A percentile compares a stretch with the other conserved stretches of the same genome.
Evolutionary conservation across 2,888 invertebrate genomes (phyloP).

Genomic region (Campoplex capitator): DNA sequence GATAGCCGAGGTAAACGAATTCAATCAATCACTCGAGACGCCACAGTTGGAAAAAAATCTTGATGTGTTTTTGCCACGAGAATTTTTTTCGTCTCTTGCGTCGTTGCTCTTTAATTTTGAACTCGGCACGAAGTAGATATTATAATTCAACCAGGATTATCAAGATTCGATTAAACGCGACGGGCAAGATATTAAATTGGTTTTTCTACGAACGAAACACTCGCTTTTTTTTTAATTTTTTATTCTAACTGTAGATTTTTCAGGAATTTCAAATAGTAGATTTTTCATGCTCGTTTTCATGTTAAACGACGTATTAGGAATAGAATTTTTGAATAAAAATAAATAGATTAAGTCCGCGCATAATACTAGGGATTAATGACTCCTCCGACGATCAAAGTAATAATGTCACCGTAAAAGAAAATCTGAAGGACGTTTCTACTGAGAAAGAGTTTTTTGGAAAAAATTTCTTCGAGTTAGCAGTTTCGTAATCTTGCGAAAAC

Average conservation of each 20-base stretch:
- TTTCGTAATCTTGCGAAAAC: no score
- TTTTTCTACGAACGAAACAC: conserved; percentile 2
- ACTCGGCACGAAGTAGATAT: conserved; percentile 35
- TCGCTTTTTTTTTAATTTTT: not conserved
- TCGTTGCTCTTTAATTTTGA: not conserved
- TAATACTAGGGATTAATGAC: no score
- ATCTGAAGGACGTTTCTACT: no score
- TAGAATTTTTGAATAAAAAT: no score
- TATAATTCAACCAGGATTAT: conserved; percentile 52
- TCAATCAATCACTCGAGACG: conserved; percentile 53
- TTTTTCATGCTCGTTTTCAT: not conserved
- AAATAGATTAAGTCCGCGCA: no score
- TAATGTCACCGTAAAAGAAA: no score
- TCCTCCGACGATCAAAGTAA: no score
- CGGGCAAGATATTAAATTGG: not conserved
- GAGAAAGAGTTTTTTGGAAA: no score
- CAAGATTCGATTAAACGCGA: conserved; percentile 2
- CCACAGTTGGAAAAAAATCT: conserved; percentile 28
- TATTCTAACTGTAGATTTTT: not conserved
- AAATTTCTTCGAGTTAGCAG: no score
- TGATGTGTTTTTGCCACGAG: conserved; percentile 9
- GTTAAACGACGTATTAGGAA: no score
- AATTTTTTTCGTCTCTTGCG: conserved; percentile 22
- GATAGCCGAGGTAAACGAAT: conserved; percentile 41
- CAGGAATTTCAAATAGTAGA: not conserved